A percentile compares a stretch with the other conserved stretches of the same genome.
phyloP scores from a whole-genome alignment of 2,113 vertebrate genomes.

The Oncorhynchus tshawytscha region DNA sequence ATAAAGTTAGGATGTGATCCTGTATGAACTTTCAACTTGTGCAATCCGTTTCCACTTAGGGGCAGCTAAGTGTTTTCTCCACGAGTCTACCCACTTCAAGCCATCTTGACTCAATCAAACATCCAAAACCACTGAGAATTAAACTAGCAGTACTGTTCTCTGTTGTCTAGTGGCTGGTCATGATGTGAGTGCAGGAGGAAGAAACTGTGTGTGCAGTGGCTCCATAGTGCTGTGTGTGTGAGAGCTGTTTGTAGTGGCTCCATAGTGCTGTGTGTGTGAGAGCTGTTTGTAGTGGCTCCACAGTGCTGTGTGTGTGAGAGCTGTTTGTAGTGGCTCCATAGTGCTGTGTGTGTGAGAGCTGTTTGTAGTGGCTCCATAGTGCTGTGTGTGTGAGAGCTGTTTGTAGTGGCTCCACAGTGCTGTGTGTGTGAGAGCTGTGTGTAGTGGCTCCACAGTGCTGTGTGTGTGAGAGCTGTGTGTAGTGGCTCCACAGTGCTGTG shows the following conservation, averaged over 20 bases:
- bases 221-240: constrained; percentile 43
- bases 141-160: background rate
- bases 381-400: background rate
- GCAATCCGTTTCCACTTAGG: background rate
- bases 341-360: too few species aligned
- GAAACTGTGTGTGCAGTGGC: constrained; percentile 29
- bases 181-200: constrained; percentile 54
- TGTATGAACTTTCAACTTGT: background rate
- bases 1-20: background rate
- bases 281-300: constrained; percentile 48
- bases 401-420: too few species aligned
- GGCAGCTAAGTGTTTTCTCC: background rate
- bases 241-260: too few species aligned
- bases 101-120: background rate
- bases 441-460: too few species aligned
- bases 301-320: constrained; percentile 15
- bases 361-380: constrained; percentile 53
- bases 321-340: too few species aligned
- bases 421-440: too few species aligned
- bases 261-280: too few species aligned
- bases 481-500: constrained; percentile 54
- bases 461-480: too few species aligned
- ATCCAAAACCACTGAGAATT: background rate
- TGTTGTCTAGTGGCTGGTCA: background rate
- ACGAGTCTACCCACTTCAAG: background rate